Evolutionary conservation across 1,140 invertebrate genomes (phyloP).

Genomic region (Uloborus diversus): DNA sequence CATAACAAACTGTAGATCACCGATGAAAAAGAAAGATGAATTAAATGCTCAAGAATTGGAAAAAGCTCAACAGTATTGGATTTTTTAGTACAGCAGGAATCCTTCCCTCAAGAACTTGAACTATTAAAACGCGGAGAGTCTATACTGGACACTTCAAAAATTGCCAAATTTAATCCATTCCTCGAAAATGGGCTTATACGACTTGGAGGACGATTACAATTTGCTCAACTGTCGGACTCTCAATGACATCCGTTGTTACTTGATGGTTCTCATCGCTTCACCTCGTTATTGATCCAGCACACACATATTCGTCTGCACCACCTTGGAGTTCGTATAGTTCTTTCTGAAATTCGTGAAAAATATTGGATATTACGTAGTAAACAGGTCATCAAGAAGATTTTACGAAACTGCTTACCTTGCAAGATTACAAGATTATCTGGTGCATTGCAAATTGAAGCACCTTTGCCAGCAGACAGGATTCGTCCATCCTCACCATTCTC

Average conservation of each 20-base stretch:
- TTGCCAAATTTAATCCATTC: neutral
- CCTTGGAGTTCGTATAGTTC: neutral
- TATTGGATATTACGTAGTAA: constrained; percentile 14
- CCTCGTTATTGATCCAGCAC: neutral
- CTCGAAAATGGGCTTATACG: neutral
- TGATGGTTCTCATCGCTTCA: no score
- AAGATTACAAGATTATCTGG: neutral
- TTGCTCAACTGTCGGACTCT: neutral
- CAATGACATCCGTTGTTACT: neutral
- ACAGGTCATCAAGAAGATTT: no score
- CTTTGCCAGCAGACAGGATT: constrained; percentile 17
- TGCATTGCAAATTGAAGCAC: constrained; percentile 26
- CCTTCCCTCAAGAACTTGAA: no score
- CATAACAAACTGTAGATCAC: neutral
- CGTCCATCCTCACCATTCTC: constrained; percentile 2
- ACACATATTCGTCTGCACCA: constrained; percentile 15
- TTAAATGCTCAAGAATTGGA: no score
- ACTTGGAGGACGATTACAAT: neutral
- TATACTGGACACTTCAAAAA: no score
- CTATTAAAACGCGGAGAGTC: no score
- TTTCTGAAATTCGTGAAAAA: constrained; percentile 14
- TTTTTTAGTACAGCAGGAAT: neutral
- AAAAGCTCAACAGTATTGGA: no score
- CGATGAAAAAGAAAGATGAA: neutral
- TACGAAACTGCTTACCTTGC: no score